These are phyloP conservation scores for Eupithecia abbreviata DNA, from an alignment of 2,888 invertebrate genomes.

Conservation along the genomic window DNA sequence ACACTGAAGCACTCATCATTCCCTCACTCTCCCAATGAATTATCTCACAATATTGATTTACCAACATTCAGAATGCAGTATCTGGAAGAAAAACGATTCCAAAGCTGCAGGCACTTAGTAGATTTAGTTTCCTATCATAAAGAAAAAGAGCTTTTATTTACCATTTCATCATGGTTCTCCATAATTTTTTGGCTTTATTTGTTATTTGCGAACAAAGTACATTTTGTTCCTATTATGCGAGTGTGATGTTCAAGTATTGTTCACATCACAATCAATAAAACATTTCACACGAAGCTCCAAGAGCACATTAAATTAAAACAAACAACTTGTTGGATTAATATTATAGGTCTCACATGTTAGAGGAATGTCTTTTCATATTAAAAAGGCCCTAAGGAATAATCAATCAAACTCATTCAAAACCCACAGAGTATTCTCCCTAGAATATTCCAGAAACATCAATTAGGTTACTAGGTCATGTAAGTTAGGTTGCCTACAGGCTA, in stretches of 20 bases:
- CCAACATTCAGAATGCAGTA: background rate
- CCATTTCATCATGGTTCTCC: background rate
- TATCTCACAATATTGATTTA: background rate
- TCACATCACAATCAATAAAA: background rate
- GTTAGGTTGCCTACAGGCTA: conserved; percentile 12
- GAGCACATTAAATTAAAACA: background rate
- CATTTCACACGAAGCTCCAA: background rate
- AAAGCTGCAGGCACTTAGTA: background rate
- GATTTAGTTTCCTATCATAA: background rate
- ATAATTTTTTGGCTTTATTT: background rate
- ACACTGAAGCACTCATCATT: background rate
- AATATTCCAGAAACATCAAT: conserved; percentile 17
- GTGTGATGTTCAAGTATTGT: background rate
- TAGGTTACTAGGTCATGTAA: conserved; percentile 33
- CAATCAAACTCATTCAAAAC: background rate
- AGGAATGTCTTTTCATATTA: background rate
- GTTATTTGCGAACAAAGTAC: too few relatives aligned
- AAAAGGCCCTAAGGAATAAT: background rate
- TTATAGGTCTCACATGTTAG: background rate
- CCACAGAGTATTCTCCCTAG: background rate
- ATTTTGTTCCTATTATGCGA: background rate
- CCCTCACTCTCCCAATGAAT: background rate
- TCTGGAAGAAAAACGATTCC: background rate
- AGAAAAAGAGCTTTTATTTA: background rate
- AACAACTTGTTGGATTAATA: background rate